Evolutionary conservation across 2,113 vertebrate species (phyloP).

Genomic region (Merops nubicus): DNA sequence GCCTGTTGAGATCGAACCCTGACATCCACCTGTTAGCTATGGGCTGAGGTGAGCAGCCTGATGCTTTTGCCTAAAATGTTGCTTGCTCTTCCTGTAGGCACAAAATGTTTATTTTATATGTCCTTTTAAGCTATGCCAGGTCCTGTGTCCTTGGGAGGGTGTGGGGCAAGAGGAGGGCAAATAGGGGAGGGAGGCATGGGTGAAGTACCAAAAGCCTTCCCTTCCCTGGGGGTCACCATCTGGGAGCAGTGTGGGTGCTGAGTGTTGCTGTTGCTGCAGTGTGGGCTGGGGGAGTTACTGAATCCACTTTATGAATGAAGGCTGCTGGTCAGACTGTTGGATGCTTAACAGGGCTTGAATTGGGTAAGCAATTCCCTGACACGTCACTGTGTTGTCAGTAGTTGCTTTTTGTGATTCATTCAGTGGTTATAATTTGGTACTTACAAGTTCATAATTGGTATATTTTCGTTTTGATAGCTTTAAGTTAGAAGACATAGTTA

Average conservation of each 20-base stretch:
- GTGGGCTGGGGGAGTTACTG: neutral
- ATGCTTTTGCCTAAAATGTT: fast-evolving
- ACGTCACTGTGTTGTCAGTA: fast-evolving
- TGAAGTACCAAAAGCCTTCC: fast-evolving
- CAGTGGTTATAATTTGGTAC: neutral
- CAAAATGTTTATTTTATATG: neutral
- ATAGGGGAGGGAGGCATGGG: neutral
- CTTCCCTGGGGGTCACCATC: fast-evolving
- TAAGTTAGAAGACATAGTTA: neutral
- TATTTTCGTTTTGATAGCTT: neutral
- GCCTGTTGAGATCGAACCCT: neutral
- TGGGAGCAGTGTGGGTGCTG: neutral
- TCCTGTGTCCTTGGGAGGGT: neutral
- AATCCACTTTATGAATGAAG: neutral
- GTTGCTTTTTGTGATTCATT: neutral
- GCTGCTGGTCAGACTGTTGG: neutral
- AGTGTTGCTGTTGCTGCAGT: fast-evolving
- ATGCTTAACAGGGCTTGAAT: neutral
- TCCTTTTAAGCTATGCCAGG: too few species aligned
- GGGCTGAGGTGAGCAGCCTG: neutral
- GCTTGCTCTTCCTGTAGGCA: fast-evolving
- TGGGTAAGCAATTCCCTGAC: neutral
- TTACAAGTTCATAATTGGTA: neutral
- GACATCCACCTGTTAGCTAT: fast-evolving
- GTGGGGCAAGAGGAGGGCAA: neutral